Evolutionary conservation across 2,113 vertebrate genomes (phyloP).

Genomic region (Gadus chalcogrammus): DNA sequence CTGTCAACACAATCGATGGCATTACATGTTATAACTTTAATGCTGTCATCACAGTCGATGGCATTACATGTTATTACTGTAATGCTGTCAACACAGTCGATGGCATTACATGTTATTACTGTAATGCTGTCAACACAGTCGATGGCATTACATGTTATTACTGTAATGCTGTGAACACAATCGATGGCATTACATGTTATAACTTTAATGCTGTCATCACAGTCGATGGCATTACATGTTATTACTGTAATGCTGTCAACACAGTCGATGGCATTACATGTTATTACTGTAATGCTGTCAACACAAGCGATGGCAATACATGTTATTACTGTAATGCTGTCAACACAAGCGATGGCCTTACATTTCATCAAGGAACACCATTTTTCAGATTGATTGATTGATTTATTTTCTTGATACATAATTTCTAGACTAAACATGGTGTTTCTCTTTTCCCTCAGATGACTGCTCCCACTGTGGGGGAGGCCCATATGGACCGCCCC

Average conservation of each 20-base stretch:
- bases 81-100: neutral
- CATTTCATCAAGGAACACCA: neutral
- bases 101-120: neutral
- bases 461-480: neutral
- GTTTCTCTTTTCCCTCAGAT: conserved; percentile 6
- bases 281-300: too few relatives aligned
- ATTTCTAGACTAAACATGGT: neutral
- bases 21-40: too few relatives aligned
- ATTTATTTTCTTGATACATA: neutral
- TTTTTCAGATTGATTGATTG: neutral
- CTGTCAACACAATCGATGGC: too few relatives aligned
- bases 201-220: too few relatives aligned
- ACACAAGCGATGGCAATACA: neutral
- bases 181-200: too few relatives aligned
- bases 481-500: conserved; percentile 14
- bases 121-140: too few relatives aligned
- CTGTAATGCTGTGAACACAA: too few relatives aligned
- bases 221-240: neutral
- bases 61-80: neutral
- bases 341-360: neutral
- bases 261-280: neutral
- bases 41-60: too few relatives aligned
- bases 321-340: neutral
- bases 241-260: neutral
- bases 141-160: too few relatives aligned